A percentile compares a stretch with the other conserved stretches of the same genome.
Evolutionary conservation across 1,140 invertebrate genomes (phyloP).

Genomic region (Orius insidiosus): DNA sequence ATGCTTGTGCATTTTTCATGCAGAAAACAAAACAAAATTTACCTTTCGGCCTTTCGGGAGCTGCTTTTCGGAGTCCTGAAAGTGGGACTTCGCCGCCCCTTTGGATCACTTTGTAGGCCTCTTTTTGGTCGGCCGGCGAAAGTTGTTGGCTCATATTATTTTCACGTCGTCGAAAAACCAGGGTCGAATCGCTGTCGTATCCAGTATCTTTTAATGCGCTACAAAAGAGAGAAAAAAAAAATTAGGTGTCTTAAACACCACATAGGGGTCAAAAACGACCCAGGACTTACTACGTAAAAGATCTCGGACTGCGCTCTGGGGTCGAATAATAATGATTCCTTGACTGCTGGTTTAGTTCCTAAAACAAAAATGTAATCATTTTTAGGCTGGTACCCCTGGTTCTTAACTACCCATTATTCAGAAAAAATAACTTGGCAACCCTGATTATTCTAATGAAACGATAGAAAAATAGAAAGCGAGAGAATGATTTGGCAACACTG

Average conservation of each 20-base stretch:
- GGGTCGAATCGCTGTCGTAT: conserved; percentile 77
- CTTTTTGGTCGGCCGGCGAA: conserved; percentile 59
- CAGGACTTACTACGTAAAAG: conserved; percentile 13
- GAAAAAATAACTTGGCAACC: no score
- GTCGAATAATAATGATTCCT: conserved; percentile 3
- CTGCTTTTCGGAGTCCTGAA: conserved; percentile 68
- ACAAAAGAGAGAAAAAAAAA: conserved; percentile 16
- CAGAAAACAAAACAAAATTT: no score
- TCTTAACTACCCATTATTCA: no score
- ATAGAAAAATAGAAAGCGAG: background rate
- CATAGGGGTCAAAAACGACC: no score
- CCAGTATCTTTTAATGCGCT: conserved; percentile 74
- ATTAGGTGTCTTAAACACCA: no score
- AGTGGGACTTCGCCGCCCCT: conserved; percentile 81
- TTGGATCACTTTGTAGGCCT: conserved; percentile 69
- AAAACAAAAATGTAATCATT: background rate
- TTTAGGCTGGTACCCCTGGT: no score
- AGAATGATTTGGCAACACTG: background rate
- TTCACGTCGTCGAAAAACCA: conserved; percentile 55
- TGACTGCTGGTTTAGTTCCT: conserved; percentile 10
- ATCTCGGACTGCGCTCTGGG: conserved; percentile 1
- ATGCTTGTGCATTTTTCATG: conserved; percentile 2
- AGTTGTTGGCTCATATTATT: conserved; percentile 39
- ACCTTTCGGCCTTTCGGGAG: conserved; percentile 73
- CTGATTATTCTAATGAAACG: no score